Evolutionary conservation across 2,888 invertebrate species (phyloP).

Genomic region (Leptinotarsa peninsularis): DNA sequence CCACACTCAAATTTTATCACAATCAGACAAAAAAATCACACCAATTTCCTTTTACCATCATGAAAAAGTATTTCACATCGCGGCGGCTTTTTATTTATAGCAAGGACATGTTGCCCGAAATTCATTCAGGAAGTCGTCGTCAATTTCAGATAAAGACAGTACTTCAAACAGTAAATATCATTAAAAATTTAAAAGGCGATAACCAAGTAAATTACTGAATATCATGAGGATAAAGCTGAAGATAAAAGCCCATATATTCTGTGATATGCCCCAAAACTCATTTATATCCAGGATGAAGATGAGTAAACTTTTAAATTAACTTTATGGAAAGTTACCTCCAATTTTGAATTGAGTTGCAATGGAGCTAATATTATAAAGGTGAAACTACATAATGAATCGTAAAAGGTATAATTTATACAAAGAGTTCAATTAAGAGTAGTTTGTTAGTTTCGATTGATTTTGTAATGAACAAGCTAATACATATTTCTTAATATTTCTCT

Average conservation of each 20-base stretch:
- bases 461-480: no score
- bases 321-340: conserved; percentile 2
- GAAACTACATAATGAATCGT: background rate
- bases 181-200: background rate
- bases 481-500: no score
- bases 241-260: background rate
- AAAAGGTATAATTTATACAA: background rate
- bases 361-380: background rate
- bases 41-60: no score
- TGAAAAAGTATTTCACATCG: no score
- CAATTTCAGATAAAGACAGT: no score
- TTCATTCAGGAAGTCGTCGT: no score
- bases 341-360: background rate
- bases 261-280: background rate
- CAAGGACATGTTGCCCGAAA: no score
- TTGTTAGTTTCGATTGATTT: no score
- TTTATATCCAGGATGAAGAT: background rate
- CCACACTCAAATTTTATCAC: no score
- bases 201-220: background rate
- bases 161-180: background rate
- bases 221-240: background rate
- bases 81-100: no score
- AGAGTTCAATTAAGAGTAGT: background rate
- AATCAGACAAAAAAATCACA: no score
- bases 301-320: conserved; percentile 3